These are phyloP conservation scores for Buphagus erythrorhynchus DNA, from an alignment of 2,797 vertebrate genomes.

Conservation along the genomic window DNA sequence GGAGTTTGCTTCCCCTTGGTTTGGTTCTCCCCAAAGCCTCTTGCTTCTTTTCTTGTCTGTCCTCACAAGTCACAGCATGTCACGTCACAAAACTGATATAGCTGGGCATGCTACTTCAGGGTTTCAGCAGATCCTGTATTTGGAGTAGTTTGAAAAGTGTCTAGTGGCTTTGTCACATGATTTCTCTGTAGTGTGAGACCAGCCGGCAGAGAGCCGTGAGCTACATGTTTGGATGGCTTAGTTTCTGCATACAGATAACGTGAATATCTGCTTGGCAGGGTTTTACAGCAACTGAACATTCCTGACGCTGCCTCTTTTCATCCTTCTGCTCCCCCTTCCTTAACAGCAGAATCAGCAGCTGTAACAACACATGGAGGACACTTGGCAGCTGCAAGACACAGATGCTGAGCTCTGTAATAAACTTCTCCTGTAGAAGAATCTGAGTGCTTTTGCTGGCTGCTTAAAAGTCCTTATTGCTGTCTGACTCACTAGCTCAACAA, in stretches of 20 bases:
- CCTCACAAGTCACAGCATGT: conserved; percentile 4
- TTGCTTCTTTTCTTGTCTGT: conserved; percentile 18
- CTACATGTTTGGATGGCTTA: conserved; percentile 35
- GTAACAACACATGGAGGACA: conserved; percentile 82
- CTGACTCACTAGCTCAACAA: conserved; percentile 58
- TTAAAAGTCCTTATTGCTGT: conserved; percentile 73
- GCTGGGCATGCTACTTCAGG: conserved; percentile 34
- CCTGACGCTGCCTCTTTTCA: conserved; percentile 72
- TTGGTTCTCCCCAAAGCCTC: background rate
- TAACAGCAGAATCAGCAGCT: conserved; percentile 78
- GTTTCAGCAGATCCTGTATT: conserved; percentile 55
- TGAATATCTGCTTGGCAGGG: conserved; percentile 72
- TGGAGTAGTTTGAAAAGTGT: conserved; percentile 35
- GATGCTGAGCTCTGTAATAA: conserved; percentile 78
- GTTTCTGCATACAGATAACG: conserved; percentile 19
- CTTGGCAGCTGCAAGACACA: conserved; percentile 83
- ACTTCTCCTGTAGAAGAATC: conserved; percentile 66
- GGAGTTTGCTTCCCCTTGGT: background rate
- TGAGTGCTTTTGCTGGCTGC: conserved; percentile 74
- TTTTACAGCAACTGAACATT: conserved; percentile 66
- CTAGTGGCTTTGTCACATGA: conserved; percentile 52
- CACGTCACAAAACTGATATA: conserved; percentile 38
- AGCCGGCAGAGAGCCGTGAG: conserved; percentile 34
- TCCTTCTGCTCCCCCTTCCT: conserved; percentile 77
- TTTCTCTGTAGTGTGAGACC: conserved; percentile 11